Percentiles rank a stretch among this genome's conserved stretches.
Conservation (phyloP, 1,140 invertebrate genomes). For the Mercenaria mercenaria region DNA sequence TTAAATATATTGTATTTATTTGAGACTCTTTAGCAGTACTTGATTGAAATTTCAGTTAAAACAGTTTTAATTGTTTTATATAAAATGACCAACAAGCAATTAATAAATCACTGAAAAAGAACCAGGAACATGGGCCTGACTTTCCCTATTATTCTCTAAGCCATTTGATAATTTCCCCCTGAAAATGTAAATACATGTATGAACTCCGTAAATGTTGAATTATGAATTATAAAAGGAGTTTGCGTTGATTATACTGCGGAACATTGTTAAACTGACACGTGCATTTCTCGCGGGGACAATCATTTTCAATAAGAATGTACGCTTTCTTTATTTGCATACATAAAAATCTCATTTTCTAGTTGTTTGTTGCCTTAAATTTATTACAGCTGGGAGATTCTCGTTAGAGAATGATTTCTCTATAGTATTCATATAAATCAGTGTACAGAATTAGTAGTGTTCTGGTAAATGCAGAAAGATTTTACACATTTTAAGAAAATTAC, state of each 20-base stretch:
- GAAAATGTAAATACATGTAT: background rate
- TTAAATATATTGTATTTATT: too few species aligned
- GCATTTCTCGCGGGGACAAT: constrained; percentile 11
- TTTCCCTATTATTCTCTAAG: too few species aligned
- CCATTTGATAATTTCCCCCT: background rate
- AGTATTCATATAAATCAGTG: constrained; percentile 27
- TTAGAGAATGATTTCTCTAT: constrained; percentile 1
- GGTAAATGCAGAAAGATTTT: background rate
- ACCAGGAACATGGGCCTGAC: too few species aligned
- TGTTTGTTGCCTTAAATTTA: constrained; percentile 21
- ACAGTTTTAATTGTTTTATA: too few species aligned
- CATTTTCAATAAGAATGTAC: background rate
- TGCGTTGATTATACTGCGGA: background rate
- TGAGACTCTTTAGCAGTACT: too few species aligned
- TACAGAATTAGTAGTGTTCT: background rate
- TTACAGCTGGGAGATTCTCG: background rate
- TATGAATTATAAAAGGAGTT: background rate
- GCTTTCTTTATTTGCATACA: constrained; percentile 16
- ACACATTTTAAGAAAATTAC: background rate
- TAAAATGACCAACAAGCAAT: too few species aligned
- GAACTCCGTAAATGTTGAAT: background rate
- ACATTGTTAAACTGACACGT: background rate
- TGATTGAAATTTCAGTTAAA: too few species aligned
- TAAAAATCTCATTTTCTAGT: constrained; percentile 7
- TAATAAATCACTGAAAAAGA: too few species aligned